Base-by-base conservation (phyloP, 2,113 vertebrate species). In the Atherinomorus stipes region DNA sequence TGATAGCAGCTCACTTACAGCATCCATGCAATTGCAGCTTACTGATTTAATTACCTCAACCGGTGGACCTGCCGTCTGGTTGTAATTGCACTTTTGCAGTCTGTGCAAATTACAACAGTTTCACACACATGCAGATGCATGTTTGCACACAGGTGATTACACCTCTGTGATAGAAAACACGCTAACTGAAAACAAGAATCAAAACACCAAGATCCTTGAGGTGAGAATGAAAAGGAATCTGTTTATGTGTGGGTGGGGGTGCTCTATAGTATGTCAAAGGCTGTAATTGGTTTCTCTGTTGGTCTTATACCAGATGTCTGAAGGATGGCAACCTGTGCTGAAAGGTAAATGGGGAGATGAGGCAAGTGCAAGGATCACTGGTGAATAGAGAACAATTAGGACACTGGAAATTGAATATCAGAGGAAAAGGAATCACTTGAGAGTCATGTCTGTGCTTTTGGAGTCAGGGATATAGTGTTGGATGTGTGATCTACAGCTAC, bases 41-140 rank as follows among this genome's bases (percentile, higher is more conserved):
- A 68, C 71, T 77, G 78, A 79, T 92, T 92, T 89, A 93, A 93
- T 92, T 86, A 88, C 71, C 60, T 64, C 42, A 51, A 42, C 68
- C 13, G 23, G 67, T 71, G 47, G 63, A 78, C 71, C 80, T 42
- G 75, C 66, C 73, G 76, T 70, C 76, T 64, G 49, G 69, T 51
- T 56, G 25, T 75, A 76, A 84, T 79, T 89, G 78, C 45, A 26
- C 64, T 70, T 57, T 61, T 64, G 28, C 54, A 57, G 25, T 25
- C 8, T 37, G 45, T 56, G 37, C 64, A 61, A 73, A 71, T 61
- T 54, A 21, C 16, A 53, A 74, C 52, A 63, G 56, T n/a, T 68
- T 38, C 38, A 52, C 13, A 21, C 63, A 31, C 25, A 45, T 56
- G 22, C 44, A 40, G 4, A 45, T 56, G 22, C 44, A 40, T 7